Base-by-base conservation (phyloP, 2,888 invertebrate species). In the Spialia ferax region DNA sequence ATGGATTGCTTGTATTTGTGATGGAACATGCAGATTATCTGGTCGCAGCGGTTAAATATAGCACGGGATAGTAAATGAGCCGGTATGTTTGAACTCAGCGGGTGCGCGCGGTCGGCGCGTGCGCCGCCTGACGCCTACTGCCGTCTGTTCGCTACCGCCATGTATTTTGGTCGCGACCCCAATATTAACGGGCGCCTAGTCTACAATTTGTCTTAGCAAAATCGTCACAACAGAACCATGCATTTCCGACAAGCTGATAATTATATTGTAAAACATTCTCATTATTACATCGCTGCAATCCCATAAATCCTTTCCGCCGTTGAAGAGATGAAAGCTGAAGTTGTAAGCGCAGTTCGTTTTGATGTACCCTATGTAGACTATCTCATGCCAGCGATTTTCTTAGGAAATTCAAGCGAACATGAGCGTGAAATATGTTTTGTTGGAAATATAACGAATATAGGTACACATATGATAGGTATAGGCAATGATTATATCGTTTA, bases 121-220 rank as follows among this genome's bases (percentile, higher is more conserved):
- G 86, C 92, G 92, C 91, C 91, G 91, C 87, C 87, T 83, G 84
- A 84, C 90, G 87, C 89, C 88, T 91, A 91, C 93, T 92, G 91
- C 84, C 88, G 89, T 81, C 86, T 83, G 86, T 80, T 81, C 76
- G 81, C 79, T 80, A 83, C 85, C 87, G 85, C 82, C 86, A 87
- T 89, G 89, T 93, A 93, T 93, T 93, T 93, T 87, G 81, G 93
- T 91, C 88, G 84, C 92, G 93, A 91, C 93, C 93, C 89, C 93
- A 91, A 91, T 93, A 83, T 82, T 74, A 88, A 76, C 87, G 85
- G 80, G 79, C 89, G 91, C 85, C 86, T 88, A 84, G 90, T 91
- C 88, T 86, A 89, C 91, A 83, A 92, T 93, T 88, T 91, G 88
- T 93, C 89, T 93, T 88, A 74, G 79, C 84, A 85, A 82, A 87